Percentiles rank a stretch among this genome's conserved stretches.
phyloP scores from a whole-genome alignment of 2,113 vertebrate genomes.

The Pagrus major region DNA sequence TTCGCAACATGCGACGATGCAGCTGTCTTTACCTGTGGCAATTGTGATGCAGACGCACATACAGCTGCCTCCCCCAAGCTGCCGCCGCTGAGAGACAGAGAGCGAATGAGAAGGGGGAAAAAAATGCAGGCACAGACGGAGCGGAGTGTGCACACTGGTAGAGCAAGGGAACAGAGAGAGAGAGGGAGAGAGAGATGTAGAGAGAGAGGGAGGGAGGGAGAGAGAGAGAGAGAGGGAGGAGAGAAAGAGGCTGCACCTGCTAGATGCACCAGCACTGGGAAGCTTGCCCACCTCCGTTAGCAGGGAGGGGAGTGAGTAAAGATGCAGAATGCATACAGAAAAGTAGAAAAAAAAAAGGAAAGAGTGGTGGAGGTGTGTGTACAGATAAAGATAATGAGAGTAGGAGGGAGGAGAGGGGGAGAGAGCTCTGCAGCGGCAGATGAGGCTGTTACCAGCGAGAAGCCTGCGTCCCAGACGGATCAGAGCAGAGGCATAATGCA shows the following conservation, averaged over 20 bases:
- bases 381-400: slow-evolving; percentile 70
- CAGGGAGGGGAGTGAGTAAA: slow-evolving; percentile 57
- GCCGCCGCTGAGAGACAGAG: slow-evolving; percentile 74
- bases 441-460: slow-evolving; percentile 41
- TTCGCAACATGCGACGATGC: slow-evolving; percentile 54
- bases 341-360: slow-evolving; percentile 4
- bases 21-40: slow-evolving; percentile 71
- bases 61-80: slow-evolving; percentile 74
- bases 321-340: slow-evolving; percentile 68
- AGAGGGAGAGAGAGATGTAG: slow-evolving; percentile 46
- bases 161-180: slow-evolving; percentile 56
- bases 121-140: slow-evolving; percentile 59
- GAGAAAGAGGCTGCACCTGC: slow-evolving; percentile 80
- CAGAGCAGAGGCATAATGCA: slow-evolving; percentile 83
- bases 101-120: slow-evolving; percentile 60
- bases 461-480: slow-evolving; percentile 59
- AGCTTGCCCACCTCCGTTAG: slow-evolving; percentile 74
- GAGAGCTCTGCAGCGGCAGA: slow-evolving; percentile 54
- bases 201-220: slow-evolving; percentile 52
- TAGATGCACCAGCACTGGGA: slow-evolving; percentile 77
- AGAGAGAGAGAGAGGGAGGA: slow-evolving; percentile 82
- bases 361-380: slow-evolving; percentile 56
- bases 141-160: slow-evolving; percentile 62
- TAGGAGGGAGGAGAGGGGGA: slow-evolving; percentile 41
- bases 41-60: slow-evolving; percentile 59